Conservation (phyloP, 2,797 vertebrate species). For the Mus spretus region DNA sequence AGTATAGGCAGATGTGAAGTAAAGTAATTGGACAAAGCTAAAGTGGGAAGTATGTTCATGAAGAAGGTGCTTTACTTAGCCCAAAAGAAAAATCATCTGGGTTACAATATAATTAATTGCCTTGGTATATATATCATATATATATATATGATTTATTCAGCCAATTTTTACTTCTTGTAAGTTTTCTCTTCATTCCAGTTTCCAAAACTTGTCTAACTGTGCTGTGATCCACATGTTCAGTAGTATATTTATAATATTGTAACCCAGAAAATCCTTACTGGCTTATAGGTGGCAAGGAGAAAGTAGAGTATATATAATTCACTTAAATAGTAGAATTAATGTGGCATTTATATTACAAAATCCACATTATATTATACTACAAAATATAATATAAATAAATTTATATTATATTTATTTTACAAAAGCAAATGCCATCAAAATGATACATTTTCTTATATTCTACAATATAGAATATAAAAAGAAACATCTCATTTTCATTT, state of each 20-base stretch:
- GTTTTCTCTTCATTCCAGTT: background rate
- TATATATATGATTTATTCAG: background rate
- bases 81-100: background rate
- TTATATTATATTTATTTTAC: conserved; percentile 32
- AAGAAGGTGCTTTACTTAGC: background rate
- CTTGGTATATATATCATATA: no score
- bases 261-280: background rate
- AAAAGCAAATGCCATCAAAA: conserved; percentile 30
- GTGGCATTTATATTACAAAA: conserved; percentile 18
- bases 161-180: background rate
- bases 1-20: background rate
- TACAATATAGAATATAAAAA: conserved; percentile 38
- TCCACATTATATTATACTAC: no score
- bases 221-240: background rate
- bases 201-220: background rate
- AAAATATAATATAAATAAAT: no score
- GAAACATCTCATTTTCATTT: background rate
- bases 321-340: background rate
- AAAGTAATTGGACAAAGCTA: background rate
- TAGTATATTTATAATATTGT: background rate
- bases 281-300: background rate
- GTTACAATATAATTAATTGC: background rate
- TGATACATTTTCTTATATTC: conserved; percentile 30
- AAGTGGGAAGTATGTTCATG: background rate
- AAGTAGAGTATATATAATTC: background rate